Evolutionary conservation across 64 coral and sea anemone species (phyloP), one percentile per base, ranked within the genome.

Genomic region (Montipora capricornis): DNA sequence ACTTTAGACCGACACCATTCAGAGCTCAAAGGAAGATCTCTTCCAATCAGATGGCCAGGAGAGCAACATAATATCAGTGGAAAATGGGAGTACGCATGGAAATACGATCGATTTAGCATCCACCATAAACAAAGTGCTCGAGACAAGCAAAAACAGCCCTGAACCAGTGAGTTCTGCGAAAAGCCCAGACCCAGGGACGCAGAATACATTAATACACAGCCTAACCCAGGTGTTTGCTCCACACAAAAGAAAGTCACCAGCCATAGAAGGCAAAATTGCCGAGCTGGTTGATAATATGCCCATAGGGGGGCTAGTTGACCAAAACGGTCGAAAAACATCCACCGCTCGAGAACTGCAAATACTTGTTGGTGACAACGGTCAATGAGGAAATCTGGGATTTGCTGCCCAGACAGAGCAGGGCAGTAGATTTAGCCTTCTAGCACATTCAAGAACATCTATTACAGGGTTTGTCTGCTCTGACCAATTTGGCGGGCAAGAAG

Each of bases 341-440:
- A 46, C 69, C 52, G 71, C 90, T 80, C 52, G 80, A 92, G 69
- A 85, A 92, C 79, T 84, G 90, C 44, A 84, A 84, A 46, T 81
- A 91, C 64, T 64, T 91, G 46, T 47, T 9, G 7, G 77, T 79
- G 13, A 82, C 73, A 50, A 76, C 70, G 16, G 90, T 87, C 29
- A 93, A 93, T 78, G 73, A 87, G 59, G 91, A 93, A 79, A 93
- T 93, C 24, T 88, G 83, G 83, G 84, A 87, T 15, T 80, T 93
- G 58, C 8, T 90, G 76, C 19, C 52, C 88, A 80, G 88, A 79
- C 55, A 57, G 64, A 88, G 6, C 19, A 58, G 37, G 16, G 29
- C 88, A 49, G 75, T 79, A 4, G 75, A 90, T 62, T 47, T 90
- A 66, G 76, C 88, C 24, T 88, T 93, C 19, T 64, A 93, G 44